Percentiles rank a stretch among this genome's conserved stretches.
Conservation (phyloP, 1,140 invertebrate species). For the Drosophila saltans region DNA sequence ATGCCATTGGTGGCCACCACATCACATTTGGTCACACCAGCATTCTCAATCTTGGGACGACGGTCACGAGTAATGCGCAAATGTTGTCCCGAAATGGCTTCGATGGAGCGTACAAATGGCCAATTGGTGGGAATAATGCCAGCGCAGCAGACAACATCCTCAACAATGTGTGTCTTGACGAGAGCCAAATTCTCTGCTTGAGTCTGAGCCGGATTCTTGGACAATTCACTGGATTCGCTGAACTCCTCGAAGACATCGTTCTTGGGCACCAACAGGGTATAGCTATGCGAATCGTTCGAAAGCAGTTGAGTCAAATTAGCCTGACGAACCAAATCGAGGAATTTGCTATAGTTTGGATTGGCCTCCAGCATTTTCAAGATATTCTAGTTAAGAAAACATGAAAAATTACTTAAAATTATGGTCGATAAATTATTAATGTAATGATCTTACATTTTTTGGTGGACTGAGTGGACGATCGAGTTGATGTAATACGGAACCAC, state of each 20-base stretch:
- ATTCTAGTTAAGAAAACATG: conserved; percentile 42
- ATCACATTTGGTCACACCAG: conserved; percentile 85
- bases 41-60: conserved; percentile 85
- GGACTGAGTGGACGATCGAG: conserved; percentile 85
- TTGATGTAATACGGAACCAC: conserved; percentile 86
- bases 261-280: conserved; percentile 87
- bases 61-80: conserved; percentile 84
- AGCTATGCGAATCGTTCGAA: conserved; percentile 62
- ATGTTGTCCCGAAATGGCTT: conserved; percentile 83
- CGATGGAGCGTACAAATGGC: conserved; percentile 84
- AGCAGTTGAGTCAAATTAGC: conserved; percentile 76
- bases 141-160: conserved; percentile 86
- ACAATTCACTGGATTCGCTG: conserved; percentile 64
- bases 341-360: conserved; percentile 80
- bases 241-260: conserved; percentile 86
- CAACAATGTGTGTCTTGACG: conserved; percentile 79
- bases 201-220: conserved; percentile 38
- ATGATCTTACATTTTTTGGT: conserved; percentile 81
- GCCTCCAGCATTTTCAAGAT: conserved; percentile 68
- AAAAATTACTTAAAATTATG: neutral
- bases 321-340: conserved; percentile 72
- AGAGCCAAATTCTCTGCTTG: conserved; percentile 58
- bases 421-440: too few species aligned
- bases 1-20: conserved; percentile 86
- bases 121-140: conserved; percentile 85